Conservation (phyloP, 2,888 invertebrate genomes). For the Alloplasta piceator region DNA sequence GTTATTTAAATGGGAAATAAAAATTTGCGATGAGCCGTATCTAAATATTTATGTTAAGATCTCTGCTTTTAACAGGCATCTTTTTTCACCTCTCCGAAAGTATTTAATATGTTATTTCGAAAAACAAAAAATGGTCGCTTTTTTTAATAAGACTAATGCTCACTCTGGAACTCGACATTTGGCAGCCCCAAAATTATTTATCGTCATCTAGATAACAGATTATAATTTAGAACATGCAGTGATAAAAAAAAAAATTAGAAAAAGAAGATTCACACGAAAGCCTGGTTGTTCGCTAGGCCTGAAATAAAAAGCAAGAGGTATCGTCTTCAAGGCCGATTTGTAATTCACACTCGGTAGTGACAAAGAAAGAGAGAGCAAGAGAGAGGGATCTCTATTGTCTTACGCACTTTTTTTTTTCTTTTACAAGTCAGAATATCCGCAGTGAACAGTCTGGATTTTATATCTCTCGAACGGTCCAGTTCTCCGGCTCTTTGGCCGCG, state of each 20-base stretch:
- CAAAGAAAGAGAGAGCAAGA: slow-evolving; percentile 44
- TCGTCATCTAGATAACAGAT: too few relatives aligned
- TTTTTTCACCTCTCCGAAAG: too few relatives aligned
- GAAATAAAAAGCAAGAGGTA: slow-evolving; percentile 52
- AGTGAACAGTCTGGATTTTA: not conserved
- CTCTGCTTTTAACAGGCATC: too few relatives aligned
- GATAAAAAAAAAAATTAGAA: not conserved
- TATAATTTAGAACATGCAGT: too few relatives aligned
- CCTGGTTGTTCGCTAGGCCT: slow-evolving; percentile 33
- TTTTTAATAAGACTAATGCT: too few relatives aligned
- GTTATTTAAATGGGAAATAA: too few relatives aligned
- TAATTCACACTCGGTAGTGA: slow-evolving; percentile 64
- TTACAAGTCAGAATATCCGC: slow-evolving; percentile 23
- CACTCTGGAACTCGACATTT: too few relatives aligned
- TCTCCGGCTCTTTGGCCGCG: slow-evolving; percentile 49
- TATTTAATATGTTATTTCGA: too few relatives aligned
- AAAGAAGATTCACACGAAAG: slow-evolving; percentile 15
- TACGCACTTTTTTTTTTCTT: slow-evolving; percentile 51
- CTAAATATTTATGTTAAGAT: too few relatives aligned
- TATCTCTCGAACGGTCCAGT: slow-evolving; percentile 55
- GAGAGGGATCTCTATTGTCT: slow-evolving; percentile 57
- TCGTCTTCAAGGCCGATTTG: slow-evolving; percentile 66
- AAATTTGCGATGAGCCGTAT: too few relatives aligned
- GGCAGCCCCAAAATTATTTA: too few relatives aligned
- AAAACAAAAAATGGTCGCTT: too few relatives aligned